These are phyloP conservation scores for Agraylea sexmaculata DNA, from an alignment of 1,140 invertebrate species.

Conservation along the genomic window DNA sequence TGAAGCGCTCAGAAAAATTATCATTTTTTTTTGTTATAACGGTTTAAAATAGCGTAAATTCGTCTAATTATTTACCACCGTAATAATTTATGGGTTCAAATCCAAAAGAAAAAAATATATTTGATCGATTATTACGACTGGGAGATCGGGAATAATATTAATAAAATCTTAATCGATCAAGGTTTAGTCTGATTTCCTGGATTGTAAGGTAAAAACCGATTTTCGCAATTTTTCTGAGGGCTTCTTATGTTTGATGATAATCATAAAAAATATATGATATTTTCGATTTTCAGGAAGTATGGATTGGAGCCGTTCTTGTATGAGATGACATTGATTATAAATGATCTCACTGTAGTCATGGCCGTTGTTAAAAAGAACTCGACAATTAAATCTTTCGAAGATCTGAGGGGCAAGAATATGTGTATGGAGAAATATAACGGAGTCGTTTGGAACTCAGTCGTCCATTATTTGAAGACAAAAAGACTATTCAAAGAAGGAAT, in stretches of 20 bases:
- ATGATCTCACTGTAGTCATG: slow-evolving; percentile 51
- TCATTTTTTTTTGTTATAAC: too few species aligned
- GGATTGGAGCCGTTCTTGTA: slow-evolving; percentile 53
- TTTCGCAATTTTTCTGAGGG: slow-evolving; percentile 4
- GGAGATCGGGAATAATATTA: too few species aligned
- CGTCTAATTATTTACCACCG: too few species aligned
- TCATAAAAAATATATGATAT: slow-evolving; percentile 4
- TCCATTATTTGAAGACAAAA: slow-evolving; percentile 42
- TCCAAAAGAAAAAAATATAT: too few species aligned
- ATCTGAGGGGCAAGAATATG: slow-evolving; percentile 53
- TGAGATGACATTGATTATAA: slow-evolving; percentile 46
- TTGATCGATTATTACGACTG: too few species aligned
- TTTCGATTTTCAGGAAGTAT: slow-evolving; percentile 38
- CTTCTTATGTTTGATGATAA: background rate
- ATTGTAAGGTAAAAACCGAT: too few species aligned
- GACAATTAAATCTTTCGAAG: slow-evolving; percentile 42
- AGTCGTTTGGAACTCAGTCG: slow-evolving; percentile 49
- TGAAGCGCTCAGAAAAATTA: too few species aligned
- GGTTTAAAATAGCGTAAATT: too few species aligned
- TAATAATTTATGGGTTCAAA: too few species aligned
- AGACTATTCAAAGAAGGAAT: slow-evolving; percentile 29
- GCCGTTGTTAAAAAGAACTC: slow-evolving; percentile 56
- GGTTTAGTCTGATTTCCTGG: too few species aligned
- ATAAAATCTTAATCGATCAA: too few species aligned
- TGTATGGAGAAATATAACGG: slow-evolving; percentile 58